Percentiles rank a stretch among this genome's conserved stretches.
Evolutionary conservation across 2,797 vertebrate genomes (phyloP).

Genomic region (Capromys pilorides): DNA sequence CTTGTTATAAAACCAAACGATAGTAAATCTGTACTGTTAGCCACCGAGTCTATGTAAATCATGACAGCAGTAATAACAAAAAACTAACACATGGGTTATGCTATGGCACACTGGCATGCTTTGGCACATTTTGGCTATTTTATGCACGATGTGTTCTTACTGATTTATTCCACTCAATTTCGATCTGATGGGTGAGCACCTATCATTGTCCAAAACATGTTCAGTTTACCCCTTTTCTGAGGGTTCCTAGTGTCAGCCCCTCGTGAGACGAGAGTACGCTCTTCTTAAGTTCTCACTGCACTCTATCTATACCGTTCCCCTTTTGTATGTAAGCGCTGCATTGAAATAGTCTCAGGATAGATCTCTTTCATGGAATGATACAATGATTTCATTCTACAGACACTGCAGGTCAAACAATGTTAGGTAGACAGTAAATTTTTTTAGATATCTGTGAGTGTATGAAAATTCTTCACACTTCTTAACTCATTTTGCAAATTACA

Average conservation of each 20-base stretch:
- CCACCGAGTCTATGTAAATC: background rate
- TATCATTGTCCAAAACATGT: background rate
- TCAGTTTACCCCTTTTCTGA: too few species aligned
- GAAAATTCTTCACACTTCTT: background rate
- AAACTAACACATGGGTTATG: background rate
- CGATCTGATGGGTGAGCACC: background rate
- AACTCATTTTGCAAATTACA: constrained; percentile 48
- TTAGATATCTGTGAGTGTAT: constrained; percentile 32
- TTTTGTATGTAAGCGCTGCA: background rate
- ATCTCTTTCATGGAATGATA: background rate
- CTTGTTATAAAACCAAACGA: background rate
- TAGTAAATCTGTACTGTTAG: background rate
- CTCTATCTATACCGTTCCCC: background rate
- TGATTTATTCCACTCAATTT: background rate
- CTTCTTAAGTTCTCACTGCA: background rate
- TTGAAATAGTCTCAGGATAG: background rate
- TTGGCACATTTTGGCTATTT: constrained; percentile 36
- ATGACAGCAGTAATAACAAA: background rate
- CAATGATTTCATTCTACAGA: background rate
- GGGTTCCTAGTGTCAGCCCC: too few species aligned
- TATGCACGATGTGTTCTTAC: background rate
- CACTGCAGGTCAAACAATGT: background rate
- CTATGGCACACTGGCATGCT: background rate
- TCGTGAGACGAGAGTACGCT: too few species aligned
- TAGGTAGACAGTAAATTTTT: background rate